Percentiles rank a stretch among this genome's conserved stretches.
These are phyloP conservation scores for Sabellastarte sp. DNA, from an alignment of 2,888 invertebrate genomes.

Conservation along the genomic window DNA sequence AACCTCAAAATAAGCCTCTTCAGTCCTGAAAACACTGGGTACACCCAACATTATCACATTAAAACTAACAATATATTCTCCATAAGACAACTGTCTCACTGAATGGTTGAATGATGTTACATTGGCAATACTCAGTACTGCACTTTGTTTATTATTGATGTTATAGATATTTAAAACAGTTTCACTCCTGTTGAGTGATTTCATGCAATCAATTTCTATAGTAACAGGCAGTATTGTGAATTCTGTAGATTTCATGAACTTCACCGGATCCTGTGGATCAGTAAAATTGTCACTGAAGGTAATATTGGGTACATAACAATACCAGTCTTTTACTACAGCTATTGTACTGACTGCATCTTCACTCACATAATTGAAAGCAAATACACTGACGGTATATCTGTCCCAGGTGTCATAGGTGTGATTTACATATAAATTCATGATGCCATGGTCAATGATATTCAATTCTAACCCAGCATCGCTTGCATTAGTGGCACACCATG, in stretches of 20 bases:
- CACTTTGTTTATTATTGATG: neutral
- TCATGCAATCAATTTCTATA: neutral
- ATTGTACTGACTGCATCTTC: neutral
- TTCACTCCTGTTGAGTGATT: neutral
- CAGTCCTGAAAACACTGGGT: neutral
- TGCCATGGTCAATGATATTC: neutral
- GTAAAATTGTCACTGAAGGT: neutral
- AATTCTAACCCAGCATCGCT: neutral
- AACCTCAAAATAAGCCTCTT: neutral
- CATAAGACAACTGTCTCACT: neutral
- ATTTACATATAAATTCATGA: neutral
- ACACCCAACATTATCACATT: neutral
- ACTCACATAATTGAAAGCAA: neutral
- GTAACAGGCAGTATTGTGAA: neutral
- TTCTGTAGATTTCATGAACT: neutral
- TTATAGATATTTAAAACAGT: neutral
- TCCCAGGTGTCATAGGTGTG: neutral
- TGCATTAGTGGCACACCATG: neutral
- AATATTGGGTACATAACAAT: neutral
- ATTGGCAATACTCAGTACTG: neutral
- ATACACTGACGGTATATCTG: neutral
- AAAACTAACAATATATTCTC: neutral
- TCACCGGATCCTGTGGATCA: neutral
- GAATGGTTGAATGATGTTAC: neutral
- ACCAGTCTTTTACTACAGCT: neutral